Base-by-base conservation (phyloP, 2,888 invertebrate genomes). In the Melanophora roralis region DNA sequence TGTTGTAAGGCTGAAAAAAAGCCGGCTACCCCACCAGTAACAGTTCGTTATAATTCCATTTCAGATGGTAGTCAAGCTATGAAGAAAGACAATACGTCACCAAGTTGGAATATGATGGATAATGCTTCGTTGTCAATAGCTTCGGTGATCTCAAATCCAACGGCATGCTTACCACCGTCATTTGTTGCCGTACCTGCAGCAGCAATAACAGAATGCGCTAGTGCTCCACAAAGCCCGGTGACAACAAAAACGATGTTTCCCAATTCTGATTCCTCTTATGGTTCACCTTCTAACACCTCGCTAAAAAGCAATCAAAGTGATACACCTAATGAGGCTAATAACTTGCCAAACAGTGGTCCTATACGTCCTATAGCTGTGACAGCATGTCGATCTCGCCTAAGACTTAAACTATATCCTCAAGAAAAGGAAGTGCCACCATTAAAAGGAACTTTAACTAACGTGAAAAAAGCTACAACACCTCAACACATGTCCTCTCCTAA, bases 401-500 rank as follows among this genome's bases (percentile, higher is more conserved):
- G 90, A 1, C 83, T 90, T 9, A 90, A 90, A 79, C 82, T 90
- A 0, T 85, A 89, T 81, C 90, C 90, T 7, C 90, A 89, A 0
- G 89, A 88, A 0, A 88, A 88, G 64, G 87, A 88, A 69, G 12
- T 87, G 67, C 84, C 86, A 23, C 38, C 75, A 1, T 62, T 80
- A 19, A 79, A 82, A 7, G 36, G 36, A 8, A n/a, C 23, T 4
- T 47, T 67, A 0, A 57, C 78, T 5, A 53, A 72, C n/a, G 84
- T 87, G 3, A 86, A 86, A 38, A 84, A 85, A 8, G 85, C 85
- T 34, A 85, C 85, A n/a, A 87, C 86, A 3, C 88, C 89, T 1
- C 89, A 90, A 82, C 89, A 90, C 74, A 88, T 88, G 85, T 90
- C 90, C 3, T 90, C 90, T 43, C 90, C 90, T 16, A 89, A 90